Conservation (phyloP, 2,888 invertebrate genomes). For the Platynereis dumerilii region DNA sequence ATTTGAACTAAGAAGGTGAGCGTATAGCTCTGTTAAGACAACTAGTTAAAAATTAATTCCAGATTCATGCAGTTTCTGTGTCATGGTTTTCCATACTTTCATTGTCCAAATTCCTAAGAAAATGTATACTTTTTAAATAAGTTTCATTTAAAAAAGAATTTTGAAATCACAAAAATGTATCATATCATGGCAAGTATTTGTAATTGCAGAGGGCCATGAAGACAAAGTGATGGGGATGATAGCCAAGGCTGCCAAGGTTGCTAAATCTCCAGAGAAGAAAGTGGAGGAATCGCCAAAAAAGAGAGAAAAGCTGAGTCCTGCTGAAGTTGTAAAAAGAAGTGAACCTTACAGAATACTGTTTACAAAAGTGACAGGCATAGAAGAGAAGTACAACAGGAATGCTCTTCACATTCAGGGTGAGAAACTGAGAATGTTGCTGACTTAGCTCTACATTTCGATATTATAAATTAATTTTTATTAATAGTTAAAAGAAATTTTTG, state of each 20-base stretch:
- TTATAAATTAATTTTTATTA: too few species aligned
- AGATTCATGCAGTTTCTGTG: too few species aligned
- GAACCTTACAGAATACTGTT: neutral
- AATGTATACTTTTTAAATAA: too few species aligned
- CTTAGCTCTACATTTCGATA: neutral
- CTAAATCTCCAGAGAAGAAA: neutral
- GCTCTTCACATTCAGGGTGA: neutral
- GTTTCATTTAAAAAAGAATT: too few species aligned
- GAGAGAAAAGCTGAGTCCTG: neutral
- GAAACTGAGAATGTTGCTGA: neutral
- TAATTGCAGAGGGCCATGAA: neutral
- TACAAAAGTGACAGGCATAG: constrained; percentile 4
- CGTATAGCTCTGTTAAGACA: too few species aligned
- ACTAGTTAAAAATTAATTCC: too few species aligned
- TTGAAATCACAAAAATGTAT: too few species aligned
- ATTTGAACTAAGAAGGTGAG: too few species aligned
- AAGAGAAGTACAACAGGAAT: constrained; percentile 1
- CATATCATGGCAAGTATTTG: too few species aligned
- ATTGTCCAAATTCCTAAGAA: too few species aligned
- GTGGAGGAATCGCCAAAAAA: neutral
- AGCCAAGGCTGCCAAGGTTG: neutral
- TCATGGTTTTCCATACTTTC: too few species aligned
- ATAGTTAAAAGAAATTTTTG: too few species aligned
- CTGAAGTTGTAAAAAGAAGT: neutral
- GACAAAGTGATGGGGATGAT: neutral